Base-by-base conservation (phyloP, 2,113 vertebrate species). In the Vanacampus margaritifer region DNA sequence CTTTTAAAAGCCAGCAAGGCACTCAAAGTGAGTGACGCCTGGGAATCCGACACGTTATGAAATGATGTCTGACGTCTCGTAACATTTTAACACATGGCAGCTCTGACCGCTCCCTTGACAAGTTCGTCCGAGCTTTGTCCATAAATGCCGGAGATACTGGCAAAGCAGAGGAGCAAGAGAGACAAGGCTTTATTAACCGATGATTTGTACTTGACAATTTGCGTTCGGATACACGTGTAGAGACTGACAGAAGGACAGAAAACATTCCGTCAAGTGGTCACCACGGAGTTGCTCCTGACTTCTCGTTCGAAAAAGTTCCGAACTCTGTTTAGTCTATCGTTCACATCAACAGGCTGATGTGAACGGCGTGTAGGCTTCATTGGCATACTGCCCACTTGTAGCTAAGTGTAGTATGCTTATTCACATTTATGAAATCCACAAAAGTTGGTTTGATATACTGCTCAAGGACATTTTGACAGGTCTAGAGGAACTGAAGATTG, bases 31-130 rank as follows among this genome's bases (percentile, higher is more conserved):
- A 84, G 79, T 83, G 85, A 87, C 62, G 79, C 83, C 71, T 65
- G 61, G 79, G 71, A 89, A 90, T 73, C 71, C 46, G 23, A 90
- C 84, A 89, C 88, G 82, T 84, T 78, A 79, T 86, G 86, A 89
- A 90, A 88, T 74, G 54, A 84, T 80, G 81, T 50, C 79, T 67
- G 64, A 72, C 17, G 78, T 86, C 83, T 84, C 65, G 23, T 84
- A 85, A 90, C 76, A 35, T 80, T 85, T 88, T 86, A 80, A 87
- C 71, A 76, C 77, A 83, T 51, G 81, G 89, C 85, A 81, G 84
- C 81, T 57, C 60, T 78, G 86, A 79, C 83, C 58, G 84, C 65
- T 83, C 85, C 80, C 79, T 56, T 14, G 84, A 84, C 84, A 82
- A 64, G 56, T 67, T 69, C 39, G 69, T 79, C 80, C 81, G 83